Evolutionary conservation across 2,888 invertebrate genomes (phyloP).

Genomic region (Phalera bucephala): DNA sequence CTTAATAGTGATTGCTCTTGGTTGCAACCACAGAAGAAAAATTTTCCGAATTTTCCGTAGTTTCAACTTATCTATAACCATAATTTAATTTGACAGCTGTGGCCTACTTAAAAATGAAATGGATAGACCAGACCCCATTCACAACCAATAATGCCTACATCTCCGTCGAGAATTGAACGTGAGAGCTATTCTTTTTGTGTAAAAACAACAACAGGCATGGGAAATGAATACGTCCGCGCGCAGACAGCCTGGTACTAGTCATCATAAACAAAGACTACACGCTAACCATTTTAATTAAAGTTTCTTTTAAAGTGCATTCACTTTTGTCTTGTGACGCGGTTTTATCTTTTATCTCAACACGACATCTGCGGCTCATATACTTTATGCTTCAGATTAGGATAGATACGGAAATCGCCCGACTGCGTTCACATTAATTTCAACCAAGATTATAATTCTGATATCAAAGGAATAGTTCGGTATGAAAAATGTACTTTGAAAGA

Average conservation of each 20-base stretch:
- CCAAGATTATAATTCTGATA: constrained; percentile 1
- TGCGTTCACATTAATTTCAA: constrained; percentile 1
- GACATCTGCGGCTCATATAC: constrained; percentile 34
- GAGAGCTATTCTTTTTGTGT: constrained; percentile 11
- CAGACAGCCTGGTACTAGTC: constrained; percentile 29
- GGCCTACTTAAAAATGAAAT: no score
- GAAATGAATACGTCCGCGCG: constrained; percentile 43
- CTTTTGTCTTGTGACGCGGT: constrained; percentile 48
- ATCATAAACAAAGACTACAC: constrained; percentile 46
- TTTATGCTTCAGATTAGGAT: constrained; percentile 18
- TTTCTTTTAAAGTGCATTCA: constrained; percentile 56
- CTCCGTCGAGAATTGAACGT: constrained; percentile 11
- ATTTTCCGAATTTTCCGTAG: no score
- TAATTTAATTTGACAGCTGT: no score
- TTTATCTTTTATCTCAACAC: constrained; percentile 51
- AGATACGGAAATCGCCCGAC: constrained; percentile 8
- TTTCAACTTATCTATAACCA: no score
- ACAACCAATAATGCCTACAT: constrained; percentile 13
- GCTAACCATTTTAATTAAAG: constrained; percentile 66
- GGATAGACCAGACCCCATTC: no score
- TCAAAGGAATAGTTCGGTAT: background rate
- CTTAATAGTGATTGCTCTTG: no score
- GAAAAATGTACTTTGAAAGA: constrained; percentile 1
- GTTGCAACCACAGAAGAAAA: no score
- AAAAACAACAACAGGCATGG: no score